These are phyloP conservation scores for Carettochelys insculpta DNA, from an alignment of 2,113 vertebrate species.

Conservation along the genomic window DNA sequence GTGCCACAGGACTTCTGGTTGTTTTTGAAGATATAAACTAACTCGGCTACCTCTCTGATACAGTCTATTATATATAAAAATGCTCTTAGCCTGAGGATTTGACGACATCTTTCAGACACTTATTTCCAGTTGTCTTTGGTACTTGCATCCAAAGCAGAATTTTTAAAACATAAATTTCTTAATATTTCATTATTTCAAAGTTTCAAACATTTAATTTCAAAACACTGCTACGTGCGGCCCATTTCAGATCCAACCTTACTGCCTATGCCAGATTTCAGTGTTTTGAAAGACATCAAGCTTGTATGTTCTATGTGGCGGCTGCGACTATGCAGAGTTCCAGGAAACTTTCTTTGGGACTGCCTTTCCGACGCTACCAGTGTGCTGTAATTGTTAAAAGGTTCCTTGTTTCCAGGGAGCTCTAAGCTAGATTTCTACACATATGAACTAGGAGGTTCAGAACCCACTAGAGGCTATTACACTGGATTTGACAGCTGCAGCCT, in stretches of 20 bases:
- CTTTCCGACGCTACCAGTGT: constrained; percentile 38
- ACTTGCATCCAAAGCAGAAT: constrained; percentile 48
- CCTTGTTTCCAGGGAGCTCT: constrained; percentile 49
- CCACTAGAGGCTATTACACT: constrained; percentile 12
- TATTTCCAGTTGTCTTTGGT: constrained; percentile 34
- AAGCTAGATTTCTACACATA: constrained; percentile 24
- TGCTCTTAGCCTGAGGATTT: constrained; percentile 34
- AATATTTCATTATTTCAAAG: no score
- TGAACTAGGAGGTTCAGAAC: constrained; percentile 14
- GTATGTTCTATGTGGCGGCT: not conserved
- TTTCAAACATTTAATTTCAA: no score
- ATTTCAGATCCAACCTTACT: constrained; percentile 24
- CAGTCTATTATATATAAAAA: not conserved
- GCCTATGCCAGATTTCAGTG: constrained; percentile 46
- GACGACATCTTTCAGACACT: constrained; percentile 21
- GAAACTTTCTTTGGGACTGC: constrained; percentile 23
- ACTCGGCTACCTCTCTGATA: no score
- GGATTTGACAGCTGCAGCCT: constrained; percentile 36
- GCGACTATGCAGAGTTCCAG: constrained; percentile 14
- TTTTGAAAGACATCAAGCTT: not conserved
- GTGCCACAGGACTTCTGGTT: no score
- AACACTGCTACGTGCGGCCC: constrained; percentile 45
- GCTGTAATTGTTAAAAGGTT: constrained; percentile 37
- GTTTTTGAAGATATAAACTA: no score
- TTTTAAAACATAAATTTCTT: constrained; percentile 36